Conservation (phyloP, 2,888 invertebrate species). For the Ochropleura plecta region DNA sequence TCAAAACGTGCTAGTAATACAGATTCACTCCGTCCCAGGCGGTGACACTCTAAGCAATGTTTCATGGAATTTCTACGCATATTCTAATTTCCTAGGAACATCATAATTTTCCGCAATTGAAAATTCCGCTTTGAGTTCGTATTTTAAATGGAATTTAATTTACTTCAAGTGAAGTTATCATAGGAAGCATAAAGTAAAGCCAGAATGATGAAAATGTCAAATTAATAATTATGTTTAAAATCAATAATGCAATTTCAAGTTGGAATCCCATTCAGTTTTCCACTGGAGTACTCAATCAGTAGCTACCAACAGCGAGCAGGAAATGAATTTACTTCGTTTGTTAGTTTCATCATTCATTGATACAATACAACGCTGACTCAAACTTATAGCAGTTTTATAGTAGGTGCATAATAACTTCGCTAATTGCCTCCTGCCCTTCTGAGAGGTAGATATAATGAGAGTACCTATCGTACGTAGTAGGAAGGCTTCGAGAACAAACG, state of each 20-base stretch:
- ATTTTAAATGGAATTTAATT: slow-evolving; percentile 14
- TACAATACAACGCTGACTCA: slow-evolving; percentile 43
- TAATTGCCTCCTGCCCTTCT: slow-evolving; percentile 50
- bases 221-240: not conserved
- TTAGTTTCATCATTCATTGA: slow-evolving; percentile 36
- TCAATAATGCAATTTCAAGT: not conserved
- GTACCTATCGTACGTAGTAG: not conserved
- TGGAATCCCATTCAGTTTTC: not conserved
- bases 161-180: not conserved
- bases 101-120: not conserved
- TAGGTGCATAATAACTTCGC: slow-evolving; percentile 40
- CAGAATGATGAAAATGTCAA: not conserved
- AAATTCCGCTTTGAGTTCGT: not conserved
- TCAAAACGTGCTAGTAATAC: slow-evolving; percentile 45
- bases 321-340: slow-evolving; percentile 37
- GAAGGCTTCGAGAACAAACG: slow-evolving; percentile 30
- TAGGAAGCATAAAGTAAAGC: not conserved
- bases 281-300: slow-evolving; percentile 8
- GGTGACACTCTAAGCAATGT: slow-evolving; percentile 23
- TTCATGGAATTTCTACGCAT: slow-evolving; percentile 31
- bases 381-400: slow-evolving; percentile 27
- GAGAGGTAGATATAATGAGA: slow-evolving; percentile 43
- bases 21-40: slow-evolving; percentile 11
- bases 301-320: slow-evolving; percentile 10
- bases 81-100: slow-evolving; percentile 7